These are phyloP conservation scores for Acleris sparsana DNA, from an alignment of 2,888 invertebrate genomes.

Conservation along the genomic window DNA sequence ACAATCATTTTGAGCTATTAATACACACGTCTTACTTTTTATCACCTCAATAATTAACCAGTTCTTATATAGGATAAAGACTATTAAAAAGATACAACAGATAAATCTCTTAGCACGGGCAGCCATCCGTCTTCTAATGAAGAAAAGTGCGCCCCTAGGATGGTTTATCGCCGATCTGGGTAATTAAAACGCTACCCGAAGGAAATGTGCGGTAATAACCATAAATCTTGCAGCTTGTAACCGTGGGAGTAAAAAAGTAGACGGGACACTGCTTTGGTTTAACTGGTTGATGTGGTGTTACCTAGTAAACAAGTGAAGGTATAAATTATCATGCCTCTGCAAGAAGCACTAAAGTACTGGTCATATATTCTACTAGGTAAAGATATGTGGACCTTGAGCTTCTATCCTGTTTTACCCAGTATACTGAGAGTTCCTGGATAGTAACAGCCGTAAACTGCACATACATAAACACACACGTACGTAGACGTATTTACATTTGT, in stretches of 20 bases:
- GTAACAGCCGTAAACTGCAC: too few species aligned
- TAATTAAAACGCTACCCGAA: slow-evolving; percentile 83
- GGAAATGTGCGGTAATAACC: slow-evolving; percentile 82
- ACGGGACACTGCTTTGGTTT: slow-evolving; percentile 14
- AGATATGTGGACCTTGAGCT: too few species aligned
- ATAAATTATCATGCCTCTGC: too few species aligned
- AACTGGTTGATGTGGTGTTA: not conserved
- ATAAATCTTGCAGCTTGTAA: slow-evolving; percentile 68
- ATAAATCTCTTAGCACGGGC: slow-evolving; percentile 67
- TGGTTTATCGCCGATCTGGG: slow-evolving; percentile 82
- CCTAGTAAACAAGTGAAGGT: too few species aligned
- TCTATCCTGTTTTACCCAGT: too few species aligned
- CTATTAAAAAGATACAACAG: slow-evolving; percentile 60
- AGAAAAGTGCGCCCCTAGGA: slow-evolving; percentile 82
- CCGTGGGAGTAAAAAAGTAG: slow-evolving; percentile 16
- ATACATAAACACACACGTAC: too few species aligned
- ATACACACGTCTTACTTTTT: not conserved
- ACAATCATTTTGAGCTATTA: too few species aligned
- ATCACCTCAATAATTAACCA: slow-evolving; percentile 21
- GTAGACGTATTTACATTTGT: too few species aligned
- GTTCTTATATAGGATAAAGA: slow-evolving; percentile 38
- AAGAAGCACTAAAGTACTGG: too few species aligned
- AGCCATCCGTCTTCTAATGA: slow-evolving; percentile 80
- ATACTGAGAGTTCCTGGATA: too few species aligned
- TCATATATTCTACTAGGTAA: too few species aligned